Evolutionary conservation across 2,113 vertebrate species (phyloP).

Genomic region (Lamprotornis superbus): DNA sequence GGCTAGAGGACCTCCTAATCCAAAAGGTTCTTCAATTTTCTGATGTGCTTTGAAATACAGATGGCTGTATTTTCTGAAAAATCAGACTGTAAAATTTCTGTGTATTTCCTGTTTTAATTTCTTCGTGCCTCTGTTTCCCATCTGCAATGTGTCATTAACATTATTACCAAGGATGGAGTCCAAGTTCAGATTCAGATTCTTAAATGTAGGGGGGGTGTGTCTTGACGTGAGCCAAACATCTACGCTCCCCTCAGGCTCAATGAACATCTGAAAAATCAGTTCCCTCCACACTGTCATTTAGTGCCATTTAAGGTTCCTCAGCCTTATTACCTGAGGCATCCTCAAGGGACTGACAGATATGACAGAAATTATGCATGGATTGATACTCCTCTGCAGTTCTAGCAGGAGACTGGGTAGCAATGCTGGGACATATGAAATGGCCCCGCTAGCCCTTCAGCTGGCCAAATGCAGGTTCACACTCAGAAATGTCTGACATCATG

Average conservation of each 20-base stretch:
- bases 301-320: background rate
- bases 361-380: background rate
- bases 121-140: background rate
- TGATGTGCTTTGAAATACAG: background rate
- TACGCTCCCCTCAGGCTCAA: background rate
- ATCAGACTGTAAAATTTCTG: background rate
- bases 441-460: background rate
- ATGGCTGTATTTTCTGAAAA: background rate
- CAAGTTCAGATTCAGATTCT: background rate
- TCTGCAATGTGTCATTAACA: background rate
- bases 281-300: background rate
- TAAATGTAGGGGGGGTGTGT: background rate
- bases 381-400: background rate
- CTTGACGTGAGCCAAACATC: background rate
- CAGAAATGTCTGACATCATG: background rate
- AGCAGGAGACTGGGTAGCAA: background rate
- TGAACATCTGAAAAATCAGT: background rate
- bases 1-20: background rate
- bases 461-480: background rate
- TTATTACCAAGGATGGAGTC: background rate
- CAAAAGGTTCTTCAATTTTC: background rate
- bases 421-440: background rate
- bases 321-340: background rate
- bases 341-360: background rate
- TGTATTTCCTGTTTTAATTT: background rate